Conservation (phyloP, 2,797 vertebrate species). For the Nyctalus aviator region DNA sequence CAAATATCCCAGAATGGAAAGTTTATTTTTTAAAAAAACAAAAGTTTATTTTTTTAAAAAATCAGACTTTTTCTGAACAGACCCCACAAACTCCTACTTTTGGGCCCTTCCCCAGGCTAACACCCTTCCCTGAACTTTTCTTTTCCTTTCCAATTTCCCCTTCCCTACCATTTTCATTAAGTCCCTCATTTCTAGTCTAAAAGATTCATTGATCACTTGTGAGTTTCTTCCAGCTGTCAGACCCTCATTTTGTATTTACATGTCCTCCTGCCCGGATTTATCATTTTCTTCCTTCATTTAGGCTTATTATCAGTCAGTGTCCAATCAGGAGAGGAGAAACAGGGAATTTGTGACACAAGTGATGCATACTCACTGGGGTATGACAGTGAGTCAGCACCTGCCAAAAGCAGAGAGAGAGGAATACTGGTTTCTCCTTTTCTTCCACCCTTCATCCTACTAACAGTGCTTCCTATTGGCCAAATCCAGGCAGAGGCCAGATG, state of each 20-base stretch:
- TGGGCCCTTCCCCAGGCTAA: not conserved
- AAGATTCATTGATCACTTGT: not conserved
- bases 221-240: not conserved
- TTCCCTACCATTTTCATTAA: not conserved
- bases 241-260: not conserved
- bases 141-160: not conserved
- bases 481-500: not conserved
- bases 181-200: not conserved
- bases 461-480: not conserved
- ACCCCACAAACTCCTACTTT: not conserved
- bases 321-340: not conserved
- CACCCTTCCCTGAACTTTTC: not conserved
- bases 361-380: not conserved
- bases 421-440: not conserved
- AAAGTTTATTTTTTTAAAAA: not conserved
- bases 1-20: slow-evolving; percentile 12
- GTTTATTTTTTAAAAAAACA: not conserved
- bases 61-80: not conserved
- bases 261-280: not conserved
- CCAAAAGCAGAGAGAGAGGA: not conserved
- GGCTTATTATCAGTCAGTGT: not conserved
- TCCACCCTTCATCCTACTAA: not conserved
- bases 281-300: not conserved
- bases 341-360: not conserved
- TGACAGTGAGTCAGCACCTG: not conserved